Percentiles rank a stretch among this genome's conserved stretches.
These are phyloP conservation scores for Embiotoca jacksoni DNA, from an alignment of 2,113 vertebrate species.

Conservation along the genomic window DNA sequence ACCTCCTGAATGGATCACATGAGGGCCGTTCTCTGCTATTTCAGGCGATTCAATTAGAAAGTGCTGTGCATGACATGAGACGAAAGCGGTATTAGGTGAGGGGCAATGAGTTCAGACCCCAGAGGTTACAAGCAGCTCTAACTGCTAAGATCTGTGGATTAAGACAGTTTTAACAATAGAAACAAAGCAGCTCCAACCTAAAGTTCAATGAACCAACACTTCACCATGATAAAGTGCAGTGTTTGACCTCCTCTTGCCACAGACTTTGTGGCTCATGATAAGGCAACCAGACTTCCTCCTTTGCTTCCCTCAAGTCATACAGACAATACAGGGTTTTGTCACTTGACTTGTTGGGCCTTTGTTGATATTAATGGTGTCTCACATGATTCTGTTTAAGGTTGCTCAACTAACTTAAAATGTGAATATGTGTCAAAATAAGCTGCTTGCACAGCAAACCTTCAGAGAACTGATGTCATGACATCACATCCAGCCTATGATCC, in stretches of 20 bases:
- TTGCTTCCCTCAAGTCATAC: neutral
- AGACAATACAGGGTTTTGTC: neutral
- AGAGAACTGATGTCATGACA: neutral
- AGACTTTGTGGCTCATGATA: too few relatives aligned
- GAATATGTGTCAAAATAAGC: neutral
- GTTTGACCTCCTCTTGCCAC: too few relatives aligned
- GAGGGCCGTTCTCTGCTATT: conserved; percentile 20
- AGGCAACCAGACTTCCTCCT: neutral
- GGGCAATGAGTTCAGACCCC: conserved; percentile 22
- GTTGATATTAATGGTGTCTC: neutral
- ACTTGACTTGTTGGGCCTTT: neutral
- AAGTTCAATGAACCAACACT: too few relatives aligned
- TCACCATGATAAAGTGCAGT: too few relatives aligned
- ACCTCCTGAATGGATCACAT: conserved; percentile 33
- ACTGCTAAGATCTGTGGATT: neutral
- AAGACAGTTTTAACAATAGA: neutral
- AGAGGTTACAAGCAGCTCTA: conserved; percentile 7
- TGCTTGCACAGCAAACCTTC: neutral
- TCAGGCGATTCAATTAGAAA: conserved; percentile 56
- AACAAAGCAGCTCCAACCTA: neutral
- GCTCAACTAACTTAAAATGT: neutral
- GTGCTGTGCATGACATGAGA: conserved; percentile 54
- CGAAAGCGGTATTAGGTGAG: conserved; percentile 34
- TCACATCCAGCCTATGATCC: too few relatives aligned
- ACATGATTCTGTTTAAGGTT: neutral